Conservation (phyloP, 1,140 invertebrate species). For the Drosophila lowei region DNA sequence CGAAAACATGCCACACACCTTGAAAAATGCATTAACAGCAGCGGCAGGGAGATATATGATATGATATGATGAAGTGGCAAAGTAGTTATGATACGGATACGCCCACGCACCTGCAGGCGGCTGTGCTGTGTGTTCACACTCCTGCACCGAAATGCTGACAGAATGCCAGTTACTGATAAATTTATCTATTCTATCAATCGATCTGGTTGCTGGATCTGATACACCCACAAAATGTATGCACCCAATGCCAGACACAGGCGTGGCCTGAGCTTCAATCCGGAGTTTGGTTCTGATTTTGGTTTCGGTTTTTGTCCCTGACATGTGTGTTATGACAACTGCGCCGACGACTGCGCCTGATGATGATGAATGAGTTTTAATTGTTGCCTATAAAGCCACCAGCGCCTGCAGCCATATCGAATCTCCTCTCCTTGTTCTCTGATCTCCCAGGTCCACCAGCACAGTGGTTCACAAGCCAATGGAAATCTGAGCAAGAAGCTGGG, state of each 20-base stretch:
- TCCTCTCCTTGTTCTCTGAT: constrained; percentile 33
- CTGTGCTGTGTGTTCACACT: constrained; percentile 6
- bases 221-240: constrained; percentile 54
- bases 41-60: too few relatives aligned
- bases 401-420: constrained; percentile 52
- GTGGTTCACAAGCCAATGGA: constrained; percentile 8
- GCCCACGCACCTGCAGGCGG: constrained; percentile 69
- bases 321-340: constrained; percentile 69
- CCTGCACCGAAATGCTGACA: constrained; percentile 58
- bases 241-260: constrained; percentile 70
- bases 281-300: constrained; percentile 11
- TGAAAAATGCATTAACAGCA: constrained; percentile 45
- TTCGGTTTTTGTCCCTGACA: constrained; percentile 66
- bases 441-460: constrained; percentile 13
- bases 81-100: constrained; percentile 58
- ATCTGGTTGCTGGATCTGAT: constrained; percentile 69
- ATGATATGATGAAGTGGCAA: constrained; percentile 67
- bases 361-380: constrained; percentile 81
- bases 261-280: constrained; percentile 30
- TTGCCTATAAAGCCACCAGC: constrained; percentile 70
- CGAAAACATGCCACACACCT: constrained; percentile 62
- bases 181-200: constrained; percentile 80
- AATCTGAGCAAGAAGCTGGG: neutral
- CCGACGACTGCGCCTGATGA: constrained; percentile 59
- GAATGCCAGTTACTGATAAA: constrained; percentile 70